Evolutionary conservation across 2,113 vertebrate species (phyloP).

Genomic region (Xenopus tropicalis): UCB_Xtro_10.0 CM004450.2:80187501-80188000

Average conservation of each 20-base stretch:
- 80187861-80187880: slow-evolving; percentile 1
- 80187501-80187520: too few relatives aligned
- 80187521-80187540: too few relatives aligned
- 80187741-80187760: slow-evolving; percentile 3
- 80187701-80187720: not conserved
- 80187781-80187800: slow-evolving; percentile 9
- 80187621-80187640: slow-evolving; percentile 24
- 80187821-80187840: slow-evolving; percentile 17
- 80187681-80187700: not conserved
- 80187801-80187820: slow-evolving; percentile 23
- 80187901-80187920: slow-evolving; percentile 16
- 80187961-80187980: slow-evolving; percentile 31
- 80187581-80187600: too few relatives aligned
- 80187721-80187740: not conserved
- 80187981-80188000: slow-evolving; percentile 29
- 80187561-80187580: too few relatives aligned
- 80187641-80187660: not conserved
- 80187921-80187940: slow-evolving; percentile 41
- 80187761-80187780: slow-evolving; percentile 21
- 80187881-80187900: slow-evolving; percentile 2
- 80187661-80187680: slow-evolving; percentile 35
- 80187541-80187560: too few relatives aligned
- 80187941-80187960: slow-evolving; percentile 45
- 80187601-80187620: not conserved
- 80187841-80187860: slow-evolving; percentile 30